phyloP scores from a whole-genome alignment of 37 sponge, comb jelly and placozoan species.

The Sycon ciliatum region DNA sequence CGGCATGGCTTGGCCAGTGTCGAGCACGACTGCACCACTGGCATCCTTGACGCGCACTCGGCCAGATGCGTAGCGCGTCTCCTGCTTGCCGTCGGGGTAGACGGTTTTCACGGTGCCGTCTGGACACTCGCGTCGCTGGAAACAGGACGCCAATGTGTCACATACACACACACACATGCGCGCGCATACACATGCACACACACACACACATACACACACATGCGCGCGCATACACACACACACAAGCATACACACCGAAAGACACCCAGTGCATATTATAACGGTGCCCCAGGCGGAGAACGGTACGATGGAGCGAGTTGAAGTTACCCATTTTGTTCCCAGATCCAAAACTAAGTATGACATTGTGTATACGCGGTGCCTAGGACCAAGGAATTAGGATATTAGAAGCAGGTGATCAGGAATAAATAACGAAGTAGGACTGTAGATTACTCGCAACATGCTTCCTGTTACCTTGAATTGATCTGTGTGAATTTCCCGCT shows the following conservation, averaged over 20 bases:
- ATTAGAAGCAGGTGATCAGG: no score
- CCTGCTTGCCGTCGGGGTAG: conserved; percentile 82
- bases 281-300: no score
- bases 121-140: conserved; percentile 74
- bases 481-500: conserved; percentile 71
- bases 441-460: neutral
- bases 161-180: neutral
- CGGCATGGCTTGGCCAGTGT: no score
- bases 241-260: no score
- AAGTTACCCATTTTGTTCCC: no score
- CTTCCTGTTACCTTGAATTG: conserved; percentile 55
- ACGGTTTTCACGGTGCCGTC: conserved; percentile 94
- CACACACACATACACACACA: no score
- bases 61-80: conserved; percentile 81
- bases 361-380: no score
- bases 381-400: no score
- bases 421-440: neutral
- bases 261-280: no score
- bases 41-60: conserved; percentile 78
- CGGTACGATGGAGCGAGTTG: no score
- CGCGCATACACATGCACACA: neutral
- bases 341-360: no score
- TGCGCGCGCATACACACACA: no score
- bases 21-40: conserved; percentile 56
- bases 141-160: neutral